Conservation (phyloP, 2,113 vertebrate species). For the Excalfactoria chinensis region DNA sequence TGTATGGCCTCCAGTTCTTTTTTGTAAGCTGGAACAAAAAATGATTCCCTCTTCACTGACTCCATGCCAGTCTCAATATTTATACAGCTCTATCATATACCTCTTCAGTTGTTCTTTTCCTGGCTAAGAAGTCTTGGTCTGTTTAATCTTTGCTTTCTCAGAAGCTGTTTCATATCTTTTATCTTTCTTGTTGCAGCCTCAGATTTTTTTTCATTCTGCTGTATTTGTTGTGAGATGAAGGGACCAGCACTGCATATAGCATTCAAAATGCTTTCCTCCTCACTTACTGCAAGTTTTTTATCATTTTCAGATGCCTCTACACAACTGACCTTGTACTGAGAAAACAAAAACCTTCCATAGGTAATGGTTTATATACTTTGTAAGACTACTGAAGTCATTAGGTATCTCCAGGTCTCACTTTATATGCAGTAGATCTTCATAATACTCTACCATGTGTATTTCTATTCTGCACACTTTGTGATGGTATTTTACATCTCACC, state of each 20-base stretch:
- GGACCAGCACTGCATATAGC: background rate
- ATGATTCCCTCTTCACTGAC: background rate
- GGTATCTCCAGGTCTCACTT: background rate
- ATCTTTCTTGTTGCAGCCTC: background rate
- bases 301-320: background rate
- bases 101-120: background rate
- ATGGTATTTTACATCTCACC: background rate
- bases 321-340: background rate
- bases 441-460: background rate
- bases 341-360: slow-evolving; percentile 6
- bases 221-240: background rate
- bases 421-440: background rate
- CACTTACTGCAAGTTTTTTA: slow-evolving; percentile 33
- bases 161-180: background rate
- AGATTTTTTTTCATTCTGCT: slow-evolving; percentile 25
- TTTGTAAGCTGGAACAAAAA: background rate
- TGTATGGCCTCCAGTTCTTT: background rate
- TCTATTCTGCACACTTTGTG: background rate
- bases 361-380: background rate
- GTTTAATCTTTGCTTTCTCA: background rate
- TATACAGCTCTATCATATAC: background rate
- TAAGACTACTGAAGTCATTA: background rate
- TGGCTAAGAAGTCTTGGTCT: background rate
- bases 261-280: slow-evolving; percentile 24
- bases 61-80: background rate